Base-by-base conservation (phyloP, 2,888 invertebrate genomes). In the Crepidodera aurea region DNA sequence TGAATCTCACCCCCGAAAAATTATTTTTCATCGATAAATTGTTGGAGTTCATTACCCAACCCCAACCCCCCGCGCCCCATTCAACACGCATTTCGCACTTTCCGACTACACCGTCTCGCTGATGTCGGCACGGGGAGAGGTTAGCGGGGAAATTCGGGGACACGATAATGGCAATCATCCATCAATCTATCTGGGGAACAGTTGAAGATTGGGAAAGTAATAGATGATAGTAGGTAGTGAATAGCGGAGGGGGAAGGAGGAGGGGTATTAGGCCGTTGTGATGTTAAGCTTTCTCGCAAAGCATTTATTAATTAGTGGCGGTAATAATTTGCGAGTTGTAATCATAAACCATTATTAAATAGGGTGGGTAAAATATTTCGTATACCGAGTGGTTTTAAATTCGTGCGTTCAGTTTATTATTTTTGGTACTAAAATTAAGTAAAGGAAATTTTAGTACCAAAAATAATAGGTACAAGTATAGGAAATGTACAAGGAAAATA, bases 121-220 rank as follows among this genome's bases (percentile, higher is more conserved):
- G 51, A 7, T 48, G 15, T 27, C 12, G 19, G 37, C 18, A n/a
- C 13, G 10, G 15, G n/a, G 16, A 12, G 32, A 16, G 16, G 19
- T 6, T 3, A 16, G 1, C n/a, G 25, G 25, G 48, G 27, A 5
- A 6, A 6, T 7, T n/a, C 25, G 51, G 22, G 51, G 51, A 51
- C 32, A 51, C 51, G 51, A 51, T 51, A 51, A 51, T 51, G 37
- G 51, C 16, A 51, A 51, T 51, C 51, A 51, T 51, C 37, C 51
- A 51, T 51, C 51, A 51, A 51, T 51, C 51, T 12, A 27, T 51
- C 51, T 51, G 34, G 51, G 34, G 51, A 51, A 37, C 51, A 51
- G 51, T 34, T 51, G 27, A 51, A 51, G 51, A 51, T 51, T 37
- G 51, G 51, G 32, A 51, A 51, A 51, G 51, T 51, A 51, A 51